phyloP scores from a whole-genome alignment of 2,113 vertebrate species.

The Pandion haliaetus region DNA sequence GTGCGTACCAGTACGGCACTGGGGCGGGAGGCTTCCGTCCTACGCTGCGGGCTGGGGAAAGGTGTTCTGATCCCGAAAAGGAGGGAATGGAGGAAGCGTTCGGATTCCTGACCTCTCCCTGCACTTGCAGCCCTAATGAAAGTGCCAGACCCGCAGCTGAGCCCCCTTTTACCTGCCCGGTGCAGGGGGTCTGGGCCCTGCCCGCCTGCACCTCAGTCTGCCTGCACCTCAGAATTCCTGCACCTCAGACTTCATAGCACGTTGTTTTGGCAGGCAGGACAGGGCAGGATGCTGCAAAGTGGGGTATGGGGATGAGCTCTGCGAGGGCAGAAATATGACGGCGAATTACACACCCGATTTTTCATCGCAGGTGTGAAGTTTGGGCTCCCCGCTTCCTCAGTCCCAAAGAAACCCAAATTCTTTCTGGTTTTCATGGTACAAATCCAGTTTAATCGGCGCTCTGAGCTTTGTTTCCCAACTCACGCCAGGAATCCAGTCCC shows the following conservation, averaged over 20 bases:
- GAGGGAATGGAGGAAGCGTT: not conserved
- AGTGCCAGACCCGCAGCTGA: too few relatives aligned
- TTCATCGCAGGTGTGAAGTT: not conserved
- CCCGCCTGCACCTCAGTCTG: not conserved
- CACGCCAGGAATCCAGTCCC: fast-evolving
- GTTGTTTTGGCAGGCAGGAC: not conserved
- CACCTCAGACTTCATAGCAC: not conserved
- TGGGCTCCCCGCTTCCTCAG: not conserved
- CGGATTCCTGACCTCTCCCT: not conserved
- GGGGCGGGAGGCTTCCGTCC: too few relatives aligned
- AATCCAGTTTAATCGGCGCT: fast-evolving
- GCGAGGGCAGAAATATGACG: too few relatives aligned
- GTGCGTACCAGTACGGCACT: fast-evolving
- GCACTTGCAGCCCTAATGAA: not conserved
- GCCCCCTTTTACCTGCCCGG: not conserved
- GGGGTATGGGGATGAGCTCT: not conserved
- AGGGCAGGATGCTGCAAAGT: not conserved
- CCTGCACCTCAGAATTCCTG: too few relatives aligned
- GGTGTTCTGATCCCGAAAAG: not conserved
- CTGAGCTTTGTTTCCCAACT: not conserved
- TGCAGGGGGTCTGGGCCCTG: too few relatives aligned
- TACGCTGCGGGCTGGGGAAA: fast-evolving
- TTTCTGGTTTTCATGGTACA: not conserved
- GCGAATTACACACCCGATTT: fast-evolving
- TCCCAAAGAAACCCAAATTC: not conserved